Base-by-base conservation (phyloP, 2,113 vertebrate genomes). In the Emydura subglobosa region DNA sequence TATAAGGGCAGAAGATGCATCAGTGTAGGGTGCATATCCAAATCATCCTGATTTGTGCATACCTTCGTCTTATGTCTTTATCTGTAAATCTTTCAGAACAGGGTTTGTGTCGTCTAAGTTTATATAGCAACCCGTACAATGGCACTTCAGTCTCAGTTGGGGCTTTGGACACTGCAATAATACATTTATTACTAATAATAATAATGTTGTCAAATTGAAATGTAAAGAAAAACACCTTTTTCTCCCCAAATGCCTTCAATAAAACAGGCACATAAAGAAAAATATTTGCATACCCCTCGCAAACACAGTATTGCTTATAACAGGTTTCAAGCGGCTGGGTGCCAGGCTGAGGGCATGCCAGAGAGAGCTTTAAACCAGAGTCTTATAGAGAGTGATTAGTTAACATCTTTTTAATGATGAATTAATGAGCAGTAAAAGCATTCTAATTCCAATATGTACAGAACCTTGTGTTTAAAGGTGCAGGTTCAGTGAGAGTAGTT, bases 321-420 rank as follows among this genome's bases (percentile, higher is more conserved):
- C 89, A 88, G 1, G 2, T 88, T 95, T 61, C 61, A 86, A 42
- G 49, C 94, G 93, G 91, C 89, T 96, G 34, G 3, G 24, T 92
- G 61, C n/a, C 93, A 97, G 92, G 74, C 81, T 85, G 1, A 27
- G 79, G 80, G 53, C 47, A 82, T 93, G 90, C 86, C 88, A 96
- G 95, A 96, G 53, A 96, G 88, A 94, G 90, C 95, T 97, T 96
- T 95, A 93, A 93, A 96, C 76, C 78, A 86, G 42, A 95, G 65
- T 74, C 76, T 97, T 97, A 96, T 79, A 95, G 44, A 96, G 87
- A 97, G 90, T 95, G 94, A 97, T 96, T 98, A 98, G 95, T 97
- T 98, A 98, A 98, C 97, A 97, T 96, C 65, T 47, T 97, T 97
- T 97, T 96, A 98, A 98, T 96, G 96, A 98, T 96, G 93, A 97